Base-by-base conservation (phyloP, 1,140 invertebrate species). In the Arion vulgaris region DNA sequence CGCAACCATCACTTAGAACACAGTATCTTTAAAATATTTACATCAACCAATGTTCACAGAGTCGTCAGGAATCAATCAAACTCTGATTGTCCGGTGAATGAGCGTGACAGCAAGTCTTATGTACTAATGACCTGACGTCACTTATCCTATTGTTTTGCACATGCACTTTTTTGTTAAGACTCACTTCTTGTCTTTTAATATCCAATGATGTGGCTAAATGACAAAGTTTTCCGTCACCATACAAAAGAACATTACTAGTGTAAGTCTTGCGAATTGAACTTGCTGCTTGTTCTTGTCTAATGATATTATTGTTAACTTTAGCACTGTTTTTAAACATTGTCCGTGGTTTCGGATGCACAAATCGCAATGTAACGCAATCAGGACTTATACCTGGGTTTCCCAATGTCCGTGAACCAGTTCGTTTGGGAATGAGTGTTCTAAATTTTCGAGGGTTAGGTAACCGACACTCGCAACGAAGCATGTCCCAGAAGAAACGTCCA, bases 401-500 rank as follows among this genome's bases (percentile, higher is more conserved):
- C 17, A 66, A 7, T 28, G 62, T 66, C 62, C 62, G 1, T 32
- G 62, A 13, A 5, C n/a, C 28, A 5, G 19, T 28, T 66, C 28
- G n/a, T 23, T 66, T 66, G 0, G n/a, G 62, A 5, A 66, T 7
- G n/a, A 66, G 62, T 32, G 62, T 32, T 66, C 17, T 66, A 32
- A 66, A 32, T 66, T 28, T 66, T 32, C 28, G 7, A 4, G 62
- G 28, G 7, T 66, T 69, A 15, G 77, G 38, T n/a, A 28, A 9
- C 26, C 53, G 28, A 34, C 82, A 85, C 41, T 86, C 80, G 53
- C 85, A 87, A n/a, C 80, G 78, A 26, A 85, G 39, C 28, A 83
- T 36, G n/a, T 83, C 82, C 79, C 84, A 85, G 9, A 85, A 86
- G 62, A 86, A 38, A 32, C 80, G 83, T 11, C 83, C 81, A 66